Evolutionary conservation across 2,888 invertebrate genomes (phyloP).

Genomic region (Cephus pygmeus): DNA sequence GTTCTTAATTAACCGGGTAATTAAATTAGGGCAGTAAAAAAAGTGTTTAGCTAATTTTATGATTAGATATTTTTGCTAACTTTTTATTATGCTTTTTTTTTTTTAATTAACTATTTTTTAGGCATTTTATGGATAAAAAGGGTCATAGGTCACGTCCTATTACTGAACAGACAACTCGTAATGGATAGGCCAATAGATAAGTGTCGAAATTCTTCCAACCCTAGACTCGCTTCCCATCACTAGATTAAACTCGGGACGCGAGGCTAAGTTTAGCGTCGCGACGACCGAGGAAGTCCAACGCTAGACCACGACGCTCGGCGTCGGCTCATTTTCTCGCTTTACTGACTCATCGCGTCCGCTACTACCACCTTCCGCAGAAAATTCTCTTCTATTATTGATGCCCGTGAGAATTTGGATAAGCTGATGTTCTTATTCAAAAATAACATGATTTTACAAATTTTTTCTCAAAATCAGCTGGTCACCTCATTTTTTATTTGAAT

Average conservation of each 20-base stretch:
- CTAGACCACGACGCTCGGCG: constrained; percentile 27
- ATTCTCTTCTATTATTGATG: background rate
- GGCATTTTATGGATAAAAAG: too few relatives aligned
- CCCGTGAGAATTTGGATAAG: background rate
- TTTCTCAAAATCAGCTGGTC: fast-evolving
- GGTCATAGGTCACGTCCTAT: background rate
- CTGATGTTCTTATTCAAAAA: background rate
- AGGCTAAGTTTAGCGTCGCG: constrained; percentile 35
- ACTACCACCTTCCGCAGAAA: constrained; percentile 26
- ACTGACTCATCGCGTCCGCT: constrained; percentile 32
- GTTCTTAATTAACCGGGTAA: background rate
- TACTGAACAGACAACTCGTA: background rate
- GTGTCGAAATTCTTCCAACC: background rate
- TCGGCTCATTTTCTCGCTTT: constrained; percentile 30
- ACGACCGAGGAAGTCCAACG: constrained; percentile 27
- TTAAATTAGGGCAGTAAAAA: background rate
- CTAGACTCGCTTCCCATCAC: background rate
- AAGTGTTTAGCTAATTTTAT: background rate
- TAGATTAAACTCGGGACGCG: background rate
- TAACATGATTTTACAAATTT: background rate
- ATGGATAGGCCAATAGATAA: background rate
- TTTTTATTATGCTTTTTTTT: background rate
- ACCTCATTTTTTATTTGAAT: background rate
- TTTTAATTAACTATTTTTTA: background rate
- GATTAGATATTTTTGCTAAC: background rate